A percentile compares a stretch with the other conserved stretches of the same genome.
phyloP scores from a whole-genome alignment of 2,888 invertebrate species.

The Timema podura region DNA sequence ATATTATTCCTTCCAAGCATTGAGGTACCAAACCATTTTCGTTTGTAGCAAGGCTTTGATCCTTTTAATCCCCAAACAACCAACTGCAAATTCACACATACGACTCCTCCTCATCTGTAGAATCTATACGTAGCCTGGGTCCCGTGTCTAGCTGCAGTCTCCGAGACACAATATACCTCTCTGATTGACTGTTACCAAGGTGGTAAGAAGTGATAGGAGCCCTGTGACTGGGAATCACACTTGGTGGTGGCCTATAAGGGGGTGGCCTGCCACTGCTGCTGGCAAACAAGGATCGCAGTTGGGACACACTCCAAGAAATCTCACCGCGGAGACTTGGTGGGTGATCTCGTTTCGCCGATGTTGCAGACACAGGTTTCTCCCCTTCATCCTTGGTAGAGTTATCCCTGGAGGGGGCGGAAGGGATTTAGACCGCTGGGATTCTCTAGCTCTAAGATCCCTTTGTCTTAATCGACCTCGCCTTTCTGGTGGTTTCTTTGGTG shows the following conservation, averaged over 20 bases:
- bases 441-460: conserved; percentile 35
- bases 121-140: conserved; percentile 26
- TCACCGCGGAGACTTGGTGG: conserved; percentile 32
- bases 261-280: conserved; percentile 34
- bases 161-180: conserved; percentile 34
- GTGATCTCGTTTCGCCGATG: conserved; percentile 9
- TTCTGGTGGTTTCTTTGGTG: conserved; percentile 29
- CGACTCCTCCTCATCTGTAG: conserved; percentile 40
- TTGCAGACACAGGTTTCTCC: conserved; percentile 4
- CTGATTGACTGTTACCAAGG: conserved; percentile 39
- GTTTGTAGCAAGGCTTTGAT: neutral
- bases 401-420: conserved; percentile 34
- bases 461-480: conserved; percentile 38
- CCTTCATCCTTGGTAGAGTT: conserved; percentile 25
- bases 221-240: conserved; percentile 35
- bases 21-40: too few species aligned
- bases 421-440: conserved; percentile 36
- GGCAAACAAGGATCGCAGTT: conserved; percentile 38
- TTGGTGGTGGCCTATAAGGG: conserved; percentile 38
- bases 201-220: conserved; percentile 41
- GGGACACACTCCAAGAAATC: conserved; percentile 42
- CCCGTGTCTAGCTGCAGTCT: conserved; percentile 18
- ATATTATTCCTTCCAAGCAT: too few species aligned
- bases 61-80: neutral
- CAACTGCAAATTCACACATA: conserved; percentile 36